These are phyloP conservation scores for Flexamia atlantica DNA, from an alignment of 2,888 invertebrate species.

Conservation along the genomic window DNA sequence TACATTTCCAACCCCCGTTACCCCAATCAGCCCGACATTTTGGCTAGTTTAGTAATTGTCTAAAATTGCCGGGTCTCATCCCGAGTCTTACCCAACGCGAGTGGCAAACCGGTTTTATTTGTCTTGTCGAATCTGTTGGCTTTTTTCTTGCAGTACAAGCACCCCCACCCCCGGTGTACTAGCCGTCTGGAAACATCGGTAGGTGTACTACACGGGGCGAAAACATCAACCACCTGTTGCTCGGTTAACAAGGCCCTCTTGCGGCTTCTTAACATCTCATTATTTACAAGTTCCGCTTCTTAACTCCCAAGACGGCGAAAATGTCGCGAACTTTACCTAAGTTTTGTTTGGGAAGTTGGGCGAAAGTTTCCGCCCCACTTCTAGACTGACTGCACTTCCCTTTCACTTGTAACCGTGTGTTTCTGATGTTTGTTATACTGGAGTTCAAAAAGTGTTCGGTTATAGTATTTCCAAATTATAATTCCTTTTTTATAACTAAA, in stretches of 20 bases:
- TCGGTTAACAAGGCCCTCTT: background rate
- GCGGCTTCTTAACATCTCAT: constrained; percentile 34
- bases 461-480: too few relatives aligned
- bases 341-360: constrained; percentile 43
- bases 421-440: too few relatives aligned
- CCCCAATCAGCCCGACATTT: constrained; percentile 15
- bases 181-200: constrained; percentile 25
- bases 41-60: constrained; percentile 11
- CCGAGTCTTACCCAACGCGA: background rate
- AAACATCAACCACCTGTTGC: constrained; percentile 41
- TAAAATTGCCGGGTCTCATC: constrained; percentile 21
- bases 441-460: too few relatives aligned
- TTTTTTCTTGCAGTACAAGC: constrained; percentile 17
- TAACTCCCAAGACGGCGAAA: constrained; percentile 14
- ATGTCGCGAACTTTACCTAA: constrained; percentile 31
- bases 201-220: constrained; percentile 9
- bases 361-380: constrained; percentile 44
- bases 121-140: constrained; percentile 48
- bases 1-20: constrained; percentile 48
- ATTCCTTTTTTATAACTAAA: too few relatives aligned
- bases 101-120: constrained; percentile 41
- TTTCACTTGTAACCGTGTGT: background rate
- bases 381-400: constrained; percentile 5
- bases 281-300: constrained; percentile 39
- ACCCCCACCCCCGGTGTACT: constrained; percentile 41